phyloP scores from a whole-genome alignment of 2,888 invertebrate genomes.

The Acanthosepion pharaonis region DNA sequence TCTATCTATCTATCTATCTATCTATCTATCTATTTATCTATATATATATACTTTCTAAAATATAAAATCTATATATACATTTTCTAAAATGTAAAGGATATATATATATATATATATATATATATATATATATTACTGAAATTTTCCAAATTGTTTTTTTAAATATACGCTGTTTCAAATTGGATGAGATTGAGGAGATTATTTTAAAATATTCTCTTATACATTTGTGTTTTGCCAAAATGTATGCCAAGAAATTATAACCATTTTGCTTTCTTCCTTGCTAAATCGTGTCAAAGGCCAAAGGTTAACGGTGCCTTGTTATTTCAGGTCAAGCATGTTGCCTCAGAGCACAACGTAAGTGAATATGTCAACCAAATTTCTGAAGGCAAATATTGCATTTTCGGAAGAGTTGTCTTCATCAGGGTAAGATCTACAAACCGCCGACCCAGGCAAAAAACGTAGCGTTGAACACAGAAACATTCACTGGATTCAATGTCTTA shows the following conservation, averaged over 20 bases:
- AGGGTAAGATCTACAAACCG: slow-evolving; percentile 79
- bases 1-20: too few relatives aligned
- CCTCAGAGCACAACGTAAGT: slow-evolving; percentile 67
- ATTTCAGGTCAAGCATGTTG: slow-evolving; percentile 65
- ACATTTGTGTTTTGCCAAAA: not conserved
- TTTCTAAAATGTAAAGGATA: too few relatives aligned
- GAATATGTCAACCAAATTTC: slow-evolving; percentile 81
- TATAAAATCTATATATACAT: not conserved
- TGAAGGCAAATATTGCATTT: slow-evolving; percentile 90
- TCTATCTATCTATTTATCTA: too few relatives aligned
- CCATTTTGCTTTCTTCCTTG: not conserved
- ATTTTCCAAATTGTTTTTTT: not conserved
- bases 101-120: too few relatives aligned
- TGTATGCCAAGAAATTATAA: not conserved
- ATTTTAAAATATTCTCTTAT: not conserved
- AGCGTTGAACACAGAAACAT: not conserved
- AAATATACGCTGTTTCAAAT: not conserved
- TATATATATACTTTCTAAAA: too few relatives aligned
- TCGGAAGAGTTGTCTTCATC: slow-evolving; percentile 89
- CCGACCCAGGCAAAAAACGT: not conserved
- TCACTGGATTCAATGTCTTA: not conserved
- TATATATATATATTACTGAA: not conserved
- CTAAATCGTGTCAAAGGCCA: not conserved
- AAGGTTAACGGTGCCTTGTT: slow-evolving; percentile 12
- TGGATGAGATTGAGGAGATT: not conserved